Conservation (phyloP, 2,797 vertebrate genomes). For the Hemibagrus guttatus region DNA sequence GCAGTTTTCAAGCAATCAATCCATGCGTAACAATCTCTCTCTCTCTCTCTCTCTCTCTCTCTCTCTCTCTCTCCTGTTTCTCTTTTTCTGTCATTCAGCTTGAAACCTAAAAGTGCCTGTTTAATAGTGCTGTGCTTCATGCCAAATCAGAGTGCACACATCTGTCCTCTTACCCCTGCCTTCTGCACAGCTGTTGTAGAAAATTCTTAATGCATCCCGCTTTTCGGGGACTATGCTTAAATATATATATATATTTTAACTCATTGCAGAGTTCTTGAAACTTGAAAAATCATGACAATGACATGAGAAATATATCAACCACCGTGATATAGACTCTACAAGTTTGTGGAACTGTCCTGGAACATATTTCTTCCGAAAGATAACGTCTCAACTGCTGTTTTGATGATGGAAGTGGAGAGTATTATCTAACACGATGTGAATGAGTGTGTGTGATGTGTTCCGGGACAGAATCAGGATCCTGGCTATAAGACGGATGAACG, state of each 20-base stretch:
- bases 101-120: slow-evolving; percentile 1
- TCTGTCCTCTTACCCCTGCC: slow-evolving; percentile 18
- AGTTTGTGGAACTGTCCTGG: not conserved
- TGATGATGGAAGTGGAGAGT: not conserved
- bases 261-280: not conserved
- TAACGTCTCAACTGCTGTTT: not conserved
- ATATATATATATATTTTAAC: not conserved
- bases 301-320: too few species aligned
- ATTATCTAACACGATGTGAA: not conserved
- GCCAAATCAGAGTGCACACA: slow-evolving; percentile 8
- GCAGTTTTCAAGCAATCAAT: not conserved
- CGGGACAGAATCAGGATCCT: not conserved
- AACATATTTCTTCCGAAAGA: not conserved
- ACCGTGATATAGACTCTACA: not conserved
- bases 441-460: not conserved
- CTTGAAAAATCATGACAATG: not conserved
- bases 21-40: not conserved
- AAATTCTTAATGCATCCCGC: not conserved
- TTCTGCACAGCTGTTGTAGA: slow-evolving; percentile 6
- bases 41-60: not conserved
- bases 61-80: not conserved
- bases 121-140: not conserved
- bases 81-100: slow-evolving; percentile 1
- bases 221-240: not conserved
- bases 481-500: not conserved